Base-by-base conservation (phyloP, 1,140 invertebrate species). In the Ctenoplectra terminalis region DNA sequence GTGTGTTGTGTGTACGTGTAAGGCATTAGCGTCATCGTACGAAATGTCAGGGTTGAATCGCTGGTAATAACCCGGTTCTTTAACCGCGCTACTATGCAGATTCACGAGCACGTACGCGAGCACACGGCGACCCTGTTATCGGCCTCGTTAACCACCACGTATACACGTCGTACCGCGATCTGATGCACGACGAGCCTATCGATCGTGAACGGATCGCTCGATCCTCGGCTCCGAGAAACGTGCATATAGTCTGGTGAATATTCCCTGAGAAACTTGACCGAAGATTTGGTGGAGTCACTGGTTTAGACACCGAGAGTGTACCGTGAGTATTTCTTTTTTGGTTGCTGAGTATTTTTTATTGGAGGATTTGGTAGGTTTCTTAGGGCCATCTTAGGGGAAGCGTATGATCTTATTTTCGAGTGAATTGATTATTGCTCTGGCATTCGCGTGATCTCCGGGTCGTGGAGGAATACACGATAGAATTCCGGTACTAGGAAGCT, bases 41-140 rank as follows among this genome's bases (percentile, higher is more conserved):
- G 58, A 87, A 87, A 87, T 87, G 85, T 87, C 85, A 87, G 85
- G 85, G 85, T 84, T 84, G 71, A 87, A 69, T 77, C 74, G 78
- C 71, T 81, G 77, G 73, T 81, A 81, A 84, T 87, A 84, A 84
- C 73, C 83, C 56, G 82, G 76, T 86, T 86, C 81, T 84, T 84
- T 84, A 82, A 77, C 82, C 82, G 82, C 67, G 67, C 46, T 54
- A 79, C 75, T 61, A 82, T 82, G 66, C 75, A 78, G 75, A 79
- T 78, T 82, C 75, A 48, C 50, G 66, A 61, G 74, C 66, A 69
- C 60, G 81, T 82, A 78, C 43, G 29, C 29, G 37, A 29, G n/a
- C 67, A 63, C 69, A 31, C 17, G 71, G n/a, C 74, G 75, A 78
- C 75, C 66, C 75, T 70, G 81, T 52, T 69, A 76, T 77, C 66